Evolutionary conservation across 1,140 invertebrate genomes (phyloP).

Genomic region (Neodiprion fabricii): DNA sequence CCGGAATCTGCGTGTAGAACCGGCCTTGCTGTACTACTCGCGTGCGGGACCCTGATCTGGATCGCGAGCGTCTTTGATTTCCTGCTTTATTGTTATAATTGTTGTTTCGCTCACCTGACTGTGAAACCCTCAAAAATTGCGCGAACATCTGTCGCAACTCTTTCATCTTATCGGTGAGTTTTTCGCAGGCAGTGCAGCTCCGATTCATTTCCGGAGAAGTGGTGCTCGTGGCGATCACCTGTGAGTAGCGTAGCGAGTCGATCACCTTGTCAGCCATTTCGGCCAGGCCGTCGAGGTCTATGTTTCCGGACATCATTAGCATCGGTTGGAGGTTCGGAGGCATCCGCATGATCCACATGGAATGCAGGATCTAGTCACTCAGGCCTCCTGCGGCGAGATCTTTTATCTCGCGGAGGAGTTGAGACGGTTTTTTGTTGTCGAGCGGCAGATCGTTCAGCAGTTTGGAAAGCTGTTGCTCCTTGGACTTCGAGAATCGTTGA

Average conservation of each 20-base stretch:
- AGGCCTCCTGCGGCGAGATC: conserved; percentile 21
- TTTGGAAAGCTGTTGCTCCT: not conserved
- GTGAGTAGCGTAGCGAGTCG: not conserved
- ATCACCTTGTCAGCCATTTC: not conserved
- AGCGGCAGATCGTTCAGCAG: not conserved
- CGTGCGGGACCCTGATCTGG: not conserved
- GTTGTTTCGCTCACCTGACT: not conserved
- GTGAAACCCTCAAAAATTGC: too few species aligned
- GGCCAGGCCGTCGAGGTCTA: not conserved
- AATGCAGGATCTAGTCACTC: not conserved
- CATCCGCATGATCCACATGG: conserved; percentile 15
- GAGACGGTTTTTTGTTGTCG: conserved; percentile 29
- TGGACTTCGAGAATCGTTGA: conserved; percentile 1
- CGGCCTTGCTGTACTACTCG: not conserved
- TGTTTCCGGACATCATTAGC: not conserved
- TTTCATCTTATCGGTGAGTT: not conserved
- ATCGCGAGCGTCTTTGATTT: not conserved
- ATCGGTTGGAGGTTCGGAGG: not conserved
- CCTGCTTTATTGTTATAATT: not conserved
- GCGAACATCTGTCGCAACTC: not conserved
- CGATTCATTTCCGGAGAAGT: not conserved
- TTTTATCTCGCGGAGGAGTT: conserved; percentile 48
- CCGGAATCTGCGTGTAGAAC: too few species aligned
- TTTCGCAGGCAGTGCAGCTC: not conserved
- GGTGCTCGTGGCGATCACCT: not conserved